Base-by-base conservation (phyloP, 2,113 vertebrate species). In the Pelecanus crispus region DNA sequence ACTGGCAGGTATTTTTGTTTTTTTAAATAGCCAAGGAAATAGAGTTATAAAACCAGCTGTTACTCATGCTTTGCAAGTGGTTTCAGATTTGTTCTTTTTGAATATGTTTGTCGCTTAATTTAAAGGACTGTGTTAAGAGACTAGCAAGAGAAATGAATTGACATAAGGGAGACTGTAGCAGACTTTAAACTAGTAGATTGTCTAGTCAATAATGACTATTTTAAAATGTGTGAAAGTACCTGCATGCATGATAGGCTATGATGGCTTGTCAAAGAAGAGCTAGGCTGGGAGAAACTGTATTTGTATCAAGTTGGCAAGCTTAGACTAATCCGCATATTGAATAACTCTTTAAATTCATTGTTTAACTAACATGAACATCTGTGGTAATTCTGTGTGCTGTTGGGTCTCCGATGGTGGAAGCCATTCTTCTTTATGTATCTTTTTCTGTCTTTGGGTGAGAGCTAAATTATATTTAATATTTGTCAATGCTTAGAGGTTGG, bases 181-280 rank as follows among this genome's bases (percentile, higher is more conserved):
- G 70, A 85, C 81, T 85, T 94, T 42, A 86, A 92, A 94, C 91
- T 55, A 94, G 81, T 91, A 42, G 26, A 70, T 86, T 87, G 77
- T 92, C 53, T 84, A 72, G 86, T 94, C 81, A 72, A 32, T 91
- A 94, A 45, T 52, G 75, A 52, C 31, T 87, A 40, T 90, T 81
- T 96, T 62, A 50, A 95, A 87, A 80, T 52, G 70, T 91, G 44
- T 92, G 84, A 92, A 93, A 91, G 85, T 85, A 96, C 81, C 89
- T 96, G 81, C n/a, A 16, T 92, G 68, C 80, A 44, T 50, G 67
- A 73, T 67, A 62, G 79, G 53, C 89, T 87, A 1, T 84, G 93
- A 91, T n/a, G 53, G 28, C 90, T 93, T 94, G 70, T 94, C 84
- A 92, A 22, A 61, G 67, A 83, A 70, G 45, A 94, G 50, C 45